Conservation (phyloP, 2,113 vertebrate species). For the Pterophyllum scalare region DNA sequence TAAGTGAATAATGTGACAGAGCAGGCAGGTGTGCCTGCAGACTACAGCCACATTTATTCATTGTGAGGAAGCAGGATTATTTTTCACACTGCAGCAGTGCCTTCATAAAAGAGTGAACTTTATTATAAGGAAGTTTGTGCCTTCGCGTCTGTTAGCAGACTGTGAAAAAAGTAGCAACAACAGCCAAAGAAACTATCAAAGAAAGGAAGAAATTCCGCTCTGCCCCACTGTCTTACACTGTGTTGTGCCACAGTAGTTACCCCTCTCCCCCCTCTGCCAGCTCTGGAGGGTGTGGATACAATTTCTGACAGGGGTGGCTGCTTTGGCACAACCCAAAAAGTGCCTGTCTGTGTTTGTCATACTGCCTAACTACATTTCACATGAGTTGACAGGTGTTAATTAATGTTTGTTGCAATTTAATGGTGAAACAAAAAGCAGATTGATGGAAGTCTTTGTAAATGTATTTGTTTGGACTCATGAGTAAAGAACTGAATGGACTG, state of each 20-base stretch:
- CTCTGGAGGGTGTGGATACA: neutral
- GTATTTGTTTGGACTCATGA: neutral
- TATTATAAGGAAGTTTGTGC: neutral
- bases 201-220: too few relatives aligned
- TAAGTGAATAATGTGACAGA: too few relatives aligned
- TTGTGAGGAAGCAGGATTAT: too few relatives aligned
- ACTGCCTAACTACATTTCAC: neutral
- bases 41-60: too few relatives aligned
- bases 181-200: neutral
- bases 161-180: neutral
- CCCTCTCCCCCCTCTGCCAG: too few relatives aligned
- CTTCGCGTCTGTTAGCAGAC: neutral
- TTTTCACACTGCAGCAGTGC: neutral
- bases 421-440: neutral
- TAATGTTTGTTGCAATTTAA: neutral
- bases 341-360: neutral
- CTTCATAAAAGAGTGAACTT: neutral
- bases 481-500: neutral
- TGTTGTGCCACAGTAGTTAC: too few relatives aligned
- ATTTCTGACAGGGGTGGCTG: neutral
- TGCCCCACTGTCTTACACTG: too few relatives aligned
- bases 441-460: neutral
- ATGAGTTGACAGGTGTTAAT: too few relatives aligned
- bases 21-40: too few relatives aligned
- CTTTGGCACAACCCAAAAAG: neutral